phyloP scores from a whole-genome alignment of 1,140 invertebrate species.

The Eubasilissa regina region DNA sequence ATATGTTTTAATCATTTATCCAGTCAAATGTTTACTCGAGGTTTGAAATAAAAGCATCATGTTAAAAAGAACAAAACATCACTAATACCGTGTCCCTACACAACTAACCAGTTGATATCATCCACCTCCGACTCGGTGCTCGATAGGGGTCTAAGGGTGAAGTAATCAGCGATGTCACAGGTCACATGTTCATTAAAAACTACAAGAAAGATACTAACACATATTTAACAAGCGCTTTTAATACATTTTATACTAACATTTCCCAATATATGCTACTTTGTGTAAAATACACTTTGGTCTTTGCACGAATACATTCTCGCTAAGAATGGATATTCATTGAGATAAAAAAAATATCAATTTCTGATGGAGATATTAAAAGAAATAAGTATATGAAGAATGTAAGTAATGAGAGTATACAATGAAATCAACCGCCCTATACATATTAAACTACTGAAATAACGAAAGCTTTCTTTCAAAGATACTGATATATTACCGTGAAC shows the following conservation, averaged over 20 bases:
- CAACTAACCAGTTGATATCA: constrained; percentile 23
- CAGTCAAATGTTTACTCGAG: not conserved
- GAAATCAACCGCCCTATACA: too few relatives aligned
- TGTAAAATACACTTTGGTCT: constrained; percentile 60
- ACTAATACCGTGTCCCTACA: constrained; percentile 19
- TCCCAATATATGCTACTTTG: constrained; percentile 56
- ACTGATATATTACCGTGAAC: not conserved
- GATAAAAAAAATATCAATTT: constrained; percentile 35
- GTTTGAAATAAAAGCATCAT: not conserved
- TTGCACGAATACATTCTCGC: constrained; percentile 49
- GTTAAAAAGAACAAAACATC: constrained; percentile 26
- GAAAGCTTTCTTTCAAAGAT: not conserved
- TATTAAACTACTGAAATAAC: constrained; percentile 6
- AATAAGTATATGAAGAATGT: not conserved
- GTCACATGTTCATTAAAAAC: constrained; percentile 36
- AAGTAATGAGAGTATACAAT: not conserved
- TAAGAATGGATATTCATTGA: constrained; percentile 32
- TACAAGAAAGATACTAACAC: constrained; percentile 51
- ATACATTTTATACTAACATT: constrained; percentile 52
- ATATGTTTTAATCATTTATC: not conserved
- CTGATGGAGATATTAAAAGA: constrained; percentile 21
- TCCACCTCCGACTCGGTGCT: not conserved
- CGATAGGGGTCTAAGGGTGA: not conserved
- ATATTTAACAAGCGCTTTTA: constrained; percentile 51
- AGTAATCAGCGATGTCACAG: not conserved